Evolutionary conservation across 2,888 invertebrate genomes (phyloP).

Genomic region (Hermaeophaga mercurialis): DNA sequence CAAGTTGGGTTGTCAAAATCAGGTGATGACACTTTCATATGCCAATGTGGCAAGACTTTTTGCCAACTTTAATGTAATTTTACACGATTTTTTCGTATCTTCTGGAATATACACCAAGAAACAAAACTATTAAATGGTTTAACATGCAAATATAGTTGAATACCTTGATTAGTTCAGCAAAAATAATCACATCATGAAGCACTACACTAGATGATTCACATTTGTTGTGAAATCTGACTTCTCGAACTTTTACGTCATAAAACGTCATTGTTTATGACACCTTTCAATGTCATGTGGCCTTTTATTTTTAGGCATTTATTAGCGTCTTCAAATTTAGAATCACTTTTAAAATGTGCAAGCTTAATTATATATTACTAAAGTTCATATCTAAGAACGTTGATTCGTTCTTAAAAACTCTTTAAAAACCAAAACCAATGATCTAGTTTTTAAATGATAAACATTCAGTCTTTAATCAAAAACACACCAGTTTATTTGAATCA

Average conservation of each 20-base stretch:
- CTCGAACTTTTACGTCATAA: constrained; percentile 39
- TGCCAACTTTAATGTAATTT: constrained; percentile 15
- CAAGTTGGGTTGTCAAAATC: constrained; percentile 51
- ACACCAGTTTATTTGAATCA: no score
- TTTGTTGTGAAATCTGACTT: constrained; percentile 55
- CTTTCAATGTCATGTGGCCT: constrained; percentile 3
- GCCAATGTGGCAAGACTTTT: constrained; percentile 48
- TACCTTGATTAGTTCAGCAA: constrained; percentile 54
- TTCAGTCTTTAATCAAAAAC: no score
- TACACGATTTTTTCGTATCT: constrained; percentile 1
- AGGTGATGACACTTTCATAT: constrained; percentile 52
- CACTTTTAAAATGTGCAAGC: no score
- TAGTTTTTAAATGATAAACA: no score
- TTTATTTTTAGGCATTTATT: neutral
- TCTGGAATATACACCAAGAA: constrained; percentile 4
- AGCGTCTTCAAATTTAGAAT: no score
- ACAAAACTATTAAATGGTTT: constrained; percentile 18
- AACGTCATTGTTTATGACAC: constrained; percentile 19
- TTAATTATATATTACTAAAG: no score
- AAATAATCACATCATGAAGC: constrained; percentile 56
- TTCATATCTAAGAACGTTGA: no score
- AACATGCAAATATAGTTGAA: constrained; percentile 38
- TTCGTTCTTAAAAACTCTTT: no score
- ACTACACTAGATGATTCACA: constrained; percentile 51
- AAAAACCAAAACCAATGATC: no score